phyloP scores from a whole-genome alignment of 2,113 vertebrate genomes.

The Oenanthe melanoleuca region DNA sequence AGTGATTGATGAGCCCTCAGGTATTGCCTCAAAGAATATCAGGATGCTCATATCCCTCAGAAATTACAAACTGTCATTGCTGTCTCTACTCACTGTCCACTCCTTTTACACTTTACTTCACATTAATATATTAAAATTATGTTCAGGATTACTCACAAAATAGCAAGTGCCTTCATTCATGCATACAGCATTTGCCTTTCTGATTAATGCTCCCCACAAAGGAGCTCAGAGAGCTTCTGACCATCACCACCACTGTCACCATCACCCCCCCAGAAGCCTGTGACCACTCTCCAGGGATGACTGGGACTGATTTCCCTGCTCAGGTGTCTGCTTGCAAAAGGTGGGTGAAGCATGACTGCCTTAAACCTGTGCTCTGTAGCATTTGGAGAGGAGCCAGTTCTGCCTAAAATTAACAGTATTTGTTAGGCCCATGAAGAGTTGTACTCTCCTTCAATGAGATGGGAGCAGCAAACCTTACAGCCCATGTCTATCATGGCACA shows the following conservation, averaged over 20 bases:
- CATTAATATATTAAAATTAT: background rate
- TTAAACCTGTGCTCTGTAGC: background rate
- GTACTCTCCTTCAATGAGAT: background rate
- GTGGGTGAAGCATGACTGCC: background rate
- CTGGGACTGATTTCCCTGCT: background rate
- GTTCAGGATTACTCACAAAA: background rate
- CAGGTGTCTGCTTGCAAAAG: background rate
- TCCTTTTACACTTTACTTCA: background rate
- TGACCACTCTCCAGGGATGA: background rate
- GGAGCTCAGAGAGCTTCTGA: background rate
- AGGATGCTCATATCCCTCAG: background rate
- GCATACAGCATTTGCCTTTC: background rate
- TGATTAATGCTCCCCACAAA: background rate
- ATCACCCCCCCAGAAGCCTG: background rate
- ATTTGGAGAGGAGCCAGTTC: background rate
- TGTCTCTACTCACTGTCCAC: background rate
- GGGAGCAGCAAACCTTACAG: background rate
- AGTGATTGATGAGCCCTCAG: background rate
- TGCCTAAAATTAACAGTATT: background rate
- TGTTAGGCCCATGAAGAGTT: background rate
- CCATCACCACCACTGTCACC: background rate
- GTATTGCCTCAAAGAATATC: background rate
- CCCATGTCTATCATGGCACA: accelerated
- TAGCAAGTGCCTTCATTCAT: background rate
- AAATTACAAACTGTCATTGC: background rate